Percentiles rank a stretch among this genome's conserved stretches.
Conservation (phyloP, 2,888 invertebrate genomes). For the Geophilus truncorum region DNA sequence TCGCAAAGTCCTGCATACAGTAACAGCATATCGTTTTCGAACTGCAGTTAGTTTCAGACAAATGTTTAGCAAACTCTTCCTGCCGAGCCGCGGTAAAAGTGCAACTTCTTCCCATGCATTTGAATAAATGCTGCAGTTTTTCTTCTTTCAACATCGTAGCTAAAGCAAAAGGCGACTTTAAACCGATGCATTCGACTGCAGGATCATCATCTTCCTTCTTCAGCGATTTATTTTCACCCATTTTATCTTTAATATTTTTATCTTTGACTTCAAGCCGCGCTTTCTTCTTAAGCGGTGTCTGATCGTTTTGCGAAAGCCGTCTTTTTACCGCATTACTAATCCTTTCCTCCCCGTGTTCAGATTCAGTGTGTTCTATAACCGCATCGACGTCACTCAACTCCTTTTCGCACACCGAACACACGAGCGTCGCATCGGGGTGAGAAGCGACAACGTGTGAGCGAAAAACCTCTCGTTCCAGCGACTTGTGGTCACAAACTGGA, state of each 20-base stretch:
- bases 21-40: slow-evolving; percentile 53
- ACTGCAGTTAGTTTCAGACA: slow-evolving; percentile 51
- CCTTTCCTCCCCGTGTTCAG: neutral
- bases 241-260: too few species aligned
- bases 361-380: neutral
- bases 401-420: neutral
- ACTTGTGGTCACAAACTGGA: slow-evolving; percentile 33
- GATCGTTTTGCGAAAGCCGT: neutral
- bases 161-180: neutral
- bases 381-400: neutral
- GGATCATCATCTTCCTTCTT: neutral
- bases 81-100: slow-evolving; percentile 50
- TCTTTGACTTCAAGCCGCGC: neutral
- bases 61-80: slow-evolving; percentile 50
- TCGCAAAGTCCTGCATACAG: slow-evolving; percentile 53
- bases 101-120: slow-evolving; percentile 57
- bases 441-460: slow-evolving; percentile 27
- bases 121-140: slow-evolving; percentile 53
- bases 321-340: neutral
- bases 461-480: slow-evolving; percentile 36
- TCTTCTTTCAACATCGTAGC: slow-evolving; percentile 46
- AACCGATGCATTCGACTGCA: neutral
- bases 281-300: neutral
- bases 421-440: neutral
- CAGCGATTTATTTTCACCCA: neutral